Base-by-base conservation (phyloP, 2,113 vertebrate genomes). In the Syngnathus floridae region DNA sequence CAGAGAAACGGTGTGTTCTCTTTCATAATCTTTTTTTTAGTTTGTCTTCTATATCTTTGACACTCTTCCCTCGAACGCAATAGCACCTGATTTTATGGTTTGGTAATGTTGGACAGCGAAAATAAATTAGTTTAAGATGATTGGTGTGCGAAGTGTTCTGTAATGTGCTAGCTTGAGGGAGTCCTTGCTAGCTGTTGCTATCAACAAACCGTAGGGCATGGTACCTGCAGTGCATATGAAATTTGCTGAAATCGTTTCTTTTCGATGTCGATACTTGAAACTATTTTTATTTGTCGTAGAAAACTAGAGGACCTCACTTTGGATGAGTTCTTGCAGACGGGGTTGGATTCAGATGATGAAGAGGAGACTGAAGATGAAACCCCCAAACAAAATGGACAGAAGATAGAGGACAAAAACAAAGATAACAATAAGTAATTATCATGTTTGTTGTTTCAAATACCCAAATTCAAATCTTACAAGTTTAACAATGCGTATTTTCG, bases 311-410 rank as follows among this genome's bases (percentile, higher is more conserved):
- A 96, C 38, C 82, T 98, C 72, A 95, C 89, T 2, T 81, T 98
- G 60, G 95, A 98, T 0, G 95, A 98, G 74, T 95, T 98, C 70
- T 79, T 98, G 22, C 76, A 88, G 1, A 91, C 90, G 0, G 92
- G 89, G 0, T 93, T 93, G 22, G 94, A 93, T 22, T 93, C 92
- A 0, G 90, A 65, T 22, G 82, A 63, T 0, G 93, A 92, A 0
- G 84, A 73, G 0, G 90, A 88, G 2, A 78, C 80, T 0, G 90
- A 88, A 49, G 86, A 88, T 16, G 90, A 92, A 4, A n/a, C 63
- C 4, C 54, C 74, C 2, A 56, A 43, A 17, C 45, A 73, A 38
- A 69, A 72, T 70, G 76, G 48, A 26, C 41, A n/a, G 12, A 61
- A 22, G 17, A 66, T 62, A 54, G 81, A 70, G 4, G 66, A 31